These are phyloP conservation scores for Tetranychus piercei DNA, from an alignment of 2,888 invertebrate genomes.

Conservation along the genomic window DNA sequence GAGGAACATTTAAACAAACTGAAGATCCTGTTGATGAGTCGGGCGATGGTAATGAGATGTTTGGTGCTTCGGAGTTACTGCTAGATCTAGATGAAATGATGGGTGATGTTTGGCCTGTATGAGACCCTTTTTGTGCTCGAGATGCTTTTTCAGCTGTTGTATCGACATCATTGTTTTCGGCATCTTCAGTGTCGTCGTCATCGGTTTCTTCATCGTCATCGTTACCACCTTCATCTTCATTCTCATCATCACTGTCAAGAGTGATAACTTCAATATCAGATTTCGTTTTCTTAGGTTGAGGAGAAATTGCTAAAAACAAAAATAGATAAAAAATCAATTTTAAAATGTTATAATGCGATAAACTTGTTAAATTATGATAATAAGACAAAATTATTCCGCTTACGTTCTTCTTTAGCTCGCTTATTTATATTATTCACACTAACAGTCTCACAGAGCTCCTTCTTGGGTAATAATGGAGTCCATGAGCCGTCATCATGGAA, in stretches of 20 bases:
- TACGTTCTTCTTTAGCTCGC: conserved; percentile 2
- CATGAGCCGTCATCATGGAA: conserved; percentile 35
- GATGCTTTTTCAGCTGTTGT: background rate
- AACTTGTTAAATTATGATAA: background rate
- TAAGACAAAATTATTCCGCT: background rate
- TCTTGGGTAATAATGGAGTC: conserved; percentile 28
- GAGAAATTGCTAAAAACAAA: background rate
- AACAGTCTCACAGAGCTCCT: conserved; percentile 22
- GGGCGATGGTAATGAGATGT: conserved; percentile 17
- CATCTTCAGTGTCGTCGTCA: conserved; percentile 5
- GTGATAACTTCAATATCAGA: conserved; percentile 16
- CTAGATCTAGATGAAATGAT: conserved; percentile 15
- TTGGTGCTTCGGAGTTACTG: conserved; percentile 5
- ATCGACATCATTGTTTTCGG: background rate
- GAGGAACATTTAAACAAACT: conserved; percentile 3
- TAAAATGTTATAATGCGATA: background rate
- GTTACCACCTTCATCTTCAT: conserved; percentile 5
- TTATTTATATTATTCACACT: conserved; percentile 5
- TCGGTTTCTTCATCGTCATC: background rate
- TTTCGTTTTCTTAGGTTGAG: conserved; percentile 14
- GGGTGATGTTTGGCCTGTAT: conserved; percentile 5
- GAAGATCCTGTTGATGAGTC: conserved; percentile 15
- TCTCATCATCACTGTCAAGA: conserved; percentile 12
- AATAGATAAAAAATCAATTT: background rate
- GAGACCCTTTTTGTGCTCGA: background rate